These are phyloP conservation scores for Ctenicera cuprea DNA, from an alignment of 2,888 invertebrate species.

Conservation along the genomic window DNA sequence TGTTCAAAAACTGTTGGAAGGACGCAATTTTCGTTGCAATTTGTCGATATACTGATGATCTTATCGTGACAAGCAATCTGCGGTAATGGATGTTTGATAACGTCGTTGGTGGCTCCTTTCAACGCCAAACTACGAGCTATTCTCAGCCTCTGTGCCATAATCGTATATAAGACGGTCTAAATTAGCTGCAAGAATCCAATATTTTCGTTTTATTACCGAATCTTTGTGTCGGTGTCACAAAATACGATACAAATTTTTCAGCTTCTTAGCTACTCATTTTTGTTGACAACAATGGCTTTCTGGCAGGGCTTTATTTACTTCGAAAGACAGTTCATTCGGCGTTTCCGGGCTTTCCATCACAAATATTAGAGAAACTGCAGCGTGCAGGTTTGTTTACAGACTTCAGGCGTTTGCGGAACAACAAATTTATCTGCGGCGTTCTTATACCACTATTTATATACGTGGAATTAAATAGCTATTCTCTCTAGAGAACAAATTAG, in stretches of 20 bases:
- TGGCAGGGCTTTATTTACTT: background rate
- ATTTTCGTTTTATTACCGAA: conserved; percentile 15
- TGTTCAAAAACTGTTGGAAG: conserved; percentile 14
- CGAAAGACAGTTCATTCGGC: background rate
- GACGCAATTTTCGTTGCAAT: conserved; percentile 47
- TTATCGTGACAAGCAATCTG: conserved; percentile 46
- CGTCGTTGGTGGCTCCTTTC: conserved; percentile 37
- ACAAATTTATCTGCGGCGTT: conserved; percentile 32
- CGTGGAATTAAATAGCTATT: conserved; percentile 41
- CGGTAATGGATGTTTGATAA: conserved; percentile 46
- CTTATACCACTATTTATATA: conserved; percentile 34
- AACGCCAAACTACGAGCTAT: conserved; percentile 26
- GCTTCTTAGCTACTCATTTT: background rate
- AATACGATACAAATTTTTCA: conserved; percentile 16
- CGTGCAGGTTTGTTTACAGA: conserved; percentile 8
- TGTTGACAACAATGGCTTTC: background rate
- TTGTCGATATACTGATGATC: conserved; percentile 49
- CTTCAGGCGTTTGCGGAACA: background rate
- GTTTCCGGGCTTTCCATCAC: conserved; percentile 6
- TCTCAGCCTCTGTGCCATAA: conserved; percentile 26
- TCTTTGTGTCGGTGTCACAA: conserved; percentile 4
- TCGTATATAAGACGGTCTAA: conserved; percentile 31
- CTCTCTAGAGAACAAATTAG: conserved; percentile 38
- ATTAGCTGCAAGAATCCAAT: conserved; percentile 20
- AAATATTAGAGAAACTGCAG: conserved; percentile 11